A percentile compares a stretch with the other conserved stretches of the same genome.
phyloP scores from a whole-genome alignment of 2,113 vertebrate genomes.

The Bothrops jararaca region DNA sequence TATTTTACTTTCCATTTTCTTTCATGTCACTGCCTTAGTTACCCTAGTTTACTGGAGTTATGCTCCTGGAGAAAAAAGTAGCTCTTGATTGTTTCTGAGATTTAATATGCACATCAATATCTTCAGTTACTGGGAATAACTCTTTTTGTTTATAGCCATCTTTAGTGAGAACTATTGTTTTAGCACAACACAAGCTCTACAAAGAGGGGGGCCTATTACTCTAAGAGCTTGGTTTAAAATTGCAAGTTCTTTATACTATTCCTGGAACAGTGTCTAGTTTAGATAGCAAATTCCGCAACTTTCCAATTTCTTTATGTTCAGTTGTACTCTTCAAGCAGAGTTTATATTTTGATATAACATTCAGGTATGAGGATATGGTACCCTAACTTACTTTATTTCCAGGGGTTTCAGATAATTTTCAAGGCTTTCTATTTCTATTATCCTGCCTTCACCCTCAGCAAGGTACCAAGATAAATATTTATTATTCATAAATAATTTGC shows the following conservation, averaged over 20 bases:
- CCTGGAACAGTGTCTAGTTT: not conserved
- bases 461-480: not conserved
- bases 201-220: not conserved
- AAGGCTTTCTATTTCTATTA: not conserved
- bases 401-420: not conserved
- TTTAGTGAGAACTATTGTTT: not conserved
- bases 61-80: not conserved
- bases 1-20: not conserved
- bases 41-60: not conserved
- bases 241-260: not conserved
- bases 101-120: not conserved
- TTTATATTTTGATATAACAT: not conserved
- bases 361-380: not conserved
- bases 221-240: not conserved
- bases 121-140: not conserved
- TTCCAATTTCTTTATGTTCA: not conserved
- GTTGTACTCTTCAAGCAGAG: not conserved
- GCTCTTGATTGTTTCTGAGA: not conserved
- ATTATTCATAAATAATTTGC: not conserved
- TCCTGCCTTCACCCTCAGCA: not conserved
- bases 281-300: not conserved
- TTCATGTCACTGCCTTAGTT: not conserved
- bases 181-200: not conserved
- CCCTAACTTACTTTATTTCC: not conserved
- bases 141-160: not conserved